Conservation (phyloP, 2,888 invertebrate genomes). For the Hecatera dysodea region DNA sequence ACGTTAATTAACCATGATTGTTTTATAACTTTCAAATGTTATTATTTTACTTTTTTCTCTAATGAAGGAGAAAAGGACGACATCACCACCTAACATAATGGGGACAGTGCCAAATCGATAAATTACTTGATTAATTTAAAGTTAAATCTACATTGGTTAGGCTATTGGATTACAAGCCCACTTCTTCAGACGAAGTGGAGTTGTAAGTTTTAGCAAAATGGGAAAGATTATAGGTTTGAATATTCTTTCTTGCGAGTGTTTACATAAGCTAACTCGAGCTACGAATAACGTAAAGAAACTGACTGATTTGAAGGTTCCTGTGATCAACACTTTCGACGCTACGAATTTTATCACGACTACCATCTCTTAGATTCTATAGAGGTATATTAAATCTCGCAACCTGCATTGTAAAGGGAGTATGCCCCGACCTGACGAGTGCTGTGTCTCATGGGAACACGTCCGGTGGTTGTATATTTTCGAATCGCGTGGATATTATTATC, state of each 20-base stretch:
- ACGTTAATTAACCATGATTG: conserved; percentile 23
- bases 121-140: background rate
- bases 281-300: background rate
- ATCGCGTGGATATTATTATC: background rate
- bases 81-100: background rate
- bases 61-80: background rate
- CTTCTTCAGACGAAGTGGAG: background rate
- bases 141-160: background rate
- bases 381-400: no score
- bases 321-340: no score
- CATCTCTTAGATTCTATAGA: no score
- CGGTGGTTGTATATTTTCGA: background rate
- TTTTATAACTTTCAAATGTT: conserved; percentile 34
- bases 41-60: conserved; percentile 11
- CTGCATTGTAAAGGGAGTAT: no score
- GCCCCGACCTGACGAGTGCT: no score
- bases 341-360: no score
- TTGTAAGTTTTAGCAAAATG: no score
- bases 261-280: background rate
- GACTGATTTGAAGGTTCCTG: background rate
- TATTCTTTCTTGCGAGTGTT: background rate
- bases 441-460: no score
- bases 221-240: background rate
- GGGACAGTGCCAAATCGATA: background rate
- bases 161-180: background rate